Evolutionary conservation across 2,888 invertebrate species (phyloP), one percentile per base, ranked within the genome.

Genomic region (Phyllotreta striolata): DNA sequence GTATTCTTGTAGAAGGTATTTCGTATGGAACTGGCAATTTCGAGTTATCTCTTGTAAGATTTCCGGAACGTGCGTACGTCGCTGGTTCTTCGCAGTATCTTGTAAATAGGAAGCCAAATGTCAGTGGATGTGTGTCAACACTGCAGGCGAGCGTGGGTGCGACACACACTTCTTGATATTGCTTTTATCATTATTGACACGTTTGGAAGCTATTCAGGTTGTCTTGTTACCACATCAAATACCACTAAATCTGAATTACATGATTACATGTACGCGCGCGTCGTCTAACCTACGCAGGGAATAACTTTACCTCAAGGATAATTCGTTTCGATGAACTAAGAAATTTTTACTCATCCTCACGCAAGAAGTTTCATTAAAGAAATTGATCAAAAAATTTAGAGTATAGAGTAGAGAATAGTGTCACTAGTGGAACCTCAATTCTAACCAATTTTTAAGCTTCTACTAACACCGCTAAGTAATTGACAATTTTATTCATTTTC

Each of bases 131-230:
- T 69, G 64, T 69, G 69, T 69, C 69, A 65, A 65, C 59, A 65
- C 52, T 67, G 56, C 63, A 55, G 55, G 66, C 56, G 49, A 63
- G 57, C 57, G 66, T 77, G 73, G 77, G 77, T 72, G 76, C 75
- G 74, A 72, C 73, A 55, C 59, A 59, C 63, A 63, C 59, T 63
- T 63, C 73, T 75, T 69, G 75, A 76, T 78, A 76, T 76, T 75
- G 75, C 63, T 76, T 77, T 70, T 74, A 69, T 73, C 74, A 74
- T 76, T 76, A 76, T 73, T 72, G 75, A 74, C 76, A 74, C 75
- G 75, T 77, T 75, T 73, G 73, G 63, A 65, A 65, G 63, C 69
- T 73, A 76, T 76, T 72, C 74, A 75, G 74, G 76, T 69, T 75
- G 71, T 70, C 67, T 76, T 74, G 71, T 74, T 71, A 73, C 74